phyloP scores from a whole-genome alignment of 2,113 vertebrate species.

The Melanerpes aurifrons region DNA sequence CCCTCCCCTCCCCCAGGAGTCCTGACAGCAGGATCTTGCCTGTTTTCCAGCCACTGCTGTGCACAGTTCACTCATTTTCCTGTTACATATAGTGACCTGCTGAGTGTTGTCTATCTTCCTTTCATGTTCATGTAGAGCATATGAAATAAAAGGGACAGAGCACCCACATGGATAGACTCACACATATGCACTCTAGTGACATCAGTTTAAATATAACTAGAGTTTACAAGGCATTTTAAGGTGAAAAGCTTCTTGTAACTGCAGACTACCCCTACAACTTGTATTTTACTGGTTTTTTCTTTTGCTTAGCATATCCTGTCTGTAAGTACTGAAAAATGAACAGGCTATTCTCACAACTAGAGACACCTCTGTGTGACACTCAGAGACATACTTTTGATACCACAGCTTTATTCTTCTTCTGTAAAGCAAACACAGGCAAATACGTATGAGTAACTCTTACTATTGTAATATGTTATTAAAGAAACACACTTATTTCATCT shows the following conservation, averaged over 20 bases:
- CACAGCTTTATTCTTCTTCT: neutral
- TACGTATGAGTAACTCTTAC: neutral
- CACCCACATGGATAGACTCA: neutral
- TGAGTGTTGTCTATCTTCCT: neutral
- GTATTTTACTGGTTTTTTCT: neutral
- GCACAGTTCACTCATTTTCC: neutral
- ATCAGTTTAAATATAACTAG: slow-evolving; percentile 2
- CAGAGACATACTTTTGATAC: neutral
- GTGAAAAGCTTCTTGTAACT: neutral
- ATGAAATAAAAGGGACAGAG: neutral
- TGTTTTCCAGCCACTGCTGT: neutral
- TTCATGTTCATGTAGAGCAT: neutral
- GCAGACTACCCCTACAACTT: slow-evolving; percentile 22
- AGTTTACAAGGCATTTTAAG: slow-evolving; percentile 15
- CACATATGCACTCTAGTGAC: neutral
- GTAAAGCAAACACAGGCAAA: neutral
- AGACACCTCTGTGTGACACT: neutral
- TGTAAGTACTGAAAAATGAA: neutral
- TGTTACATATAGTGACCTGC: neutral
- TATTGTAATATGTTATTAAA: neutral
- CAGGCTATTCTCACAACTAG: neutral
- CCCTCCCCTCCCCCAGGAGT: neutral
- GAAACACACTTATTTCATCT: neutral
- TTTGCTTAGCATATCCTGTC: neutral
- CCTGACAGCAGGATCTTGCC: neutral